Conservation (phyloP, 2,797 vertebrate species). For the Florisuga fusca region DNA sequence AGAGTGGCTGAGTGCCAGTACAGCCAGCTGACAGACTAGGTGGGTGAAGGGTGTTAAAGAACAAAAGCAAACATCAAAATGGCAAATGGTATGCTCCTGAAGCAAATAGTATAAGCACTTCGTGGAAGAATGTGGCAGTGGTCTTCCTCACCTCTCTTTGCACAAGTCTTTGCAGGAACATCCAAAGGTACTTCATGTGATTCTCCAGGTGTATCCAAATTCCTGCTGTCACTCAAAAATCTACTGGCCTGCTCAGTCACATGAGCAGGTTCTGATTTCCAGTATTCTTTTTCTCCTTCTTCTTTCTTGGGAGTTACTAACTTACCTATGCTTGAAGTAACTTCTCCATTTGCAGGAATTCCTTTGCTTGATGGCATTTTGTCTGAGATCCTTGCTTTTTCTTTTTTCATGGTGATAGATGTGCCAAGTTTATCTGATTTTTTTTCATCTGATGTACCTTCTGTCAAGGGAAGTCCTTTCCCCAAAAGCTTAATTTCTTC, state of each 20-base stretch:
- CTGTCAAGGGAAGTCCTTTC: background rate
- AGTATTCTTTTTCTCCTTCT: constrained; percentile 78
- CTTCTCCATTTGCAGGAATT: constrained; percentile 50
- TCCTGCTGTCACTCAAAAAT: constrained; percentile 77
- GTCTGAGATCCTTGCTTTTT: constrained; percentile 74
- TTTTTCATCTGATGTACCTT: background rate
- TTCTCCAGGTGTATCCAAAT: constrained; percentile 73
- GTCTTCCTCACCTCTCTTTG: constrained; percentile 89
- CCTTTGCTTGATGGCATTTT: constrained; percentile 55
- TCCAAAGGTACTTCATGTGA: constrained; percentile 79
- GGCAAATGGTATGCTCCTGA: constrained; percentile 59
- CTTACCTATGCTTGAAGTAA: constrained; percentile 56
- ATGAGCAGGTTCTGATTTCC: constrained; percentile 82
- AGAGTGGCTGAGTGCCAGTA: background rate
- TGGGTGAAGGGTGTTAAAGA: constrained; percentile 25
- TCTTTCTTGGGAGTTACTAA: constrained; percentile 77
- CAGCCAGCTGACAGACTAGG: constrained; percentile 5
- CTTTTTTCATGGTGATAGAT: constrained; percentile 73
- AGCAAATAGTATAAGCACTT: constrained; percentile 64
- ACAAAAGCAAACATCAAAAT: constrained; percentile 64
- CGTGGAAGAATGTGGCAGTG: constrained; percentile 70
- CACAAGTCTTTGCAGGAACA: constrained; percentile 83
- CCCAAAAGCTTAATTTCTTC: background rate
- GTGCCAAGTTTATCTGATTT: background rate
- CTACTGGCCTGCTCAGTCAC: constrained; percentile 75